Conservation (phyloP, 2,113 vertebrate species). For the Microcebus ravelobensis region DNA sequence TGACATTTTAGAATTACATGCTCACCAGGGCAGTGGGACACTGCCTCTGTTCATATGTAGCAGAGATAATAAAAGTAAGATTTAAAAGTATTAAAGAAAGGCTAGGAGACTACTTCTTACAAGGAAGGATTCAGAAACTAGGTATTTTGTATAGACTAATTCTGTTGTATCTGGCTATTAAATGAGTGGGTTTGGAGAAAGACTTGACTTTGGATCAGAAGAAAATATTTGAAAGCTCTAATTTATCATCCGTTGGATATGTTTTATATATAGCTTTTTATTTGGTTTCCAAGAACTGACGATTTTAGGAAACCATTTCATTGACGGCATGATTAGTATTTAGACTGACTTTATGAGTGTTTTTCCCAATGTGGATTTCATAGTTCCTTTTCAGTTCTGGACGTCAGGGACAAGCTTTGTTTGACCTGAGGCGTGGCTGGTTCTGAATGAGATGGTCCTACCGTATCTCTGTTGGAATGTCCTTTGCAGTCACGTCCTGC, state of each 20-base stretch:
- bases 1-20: background rate
- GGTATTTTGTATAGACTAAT: background rate
- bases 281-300: background rate
- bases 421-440: background rate
- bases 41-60: background rate
- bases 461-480: background rate
- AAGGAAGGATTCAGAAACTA: background rate
- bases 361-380: background rate
- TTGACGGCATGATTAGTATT: background rate
- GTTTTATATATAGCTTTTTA: background rate
- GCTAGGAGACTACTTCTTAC: background rate
- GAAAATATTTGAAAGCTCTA: background rate
- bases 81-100: background rate
- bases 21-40: background rate
- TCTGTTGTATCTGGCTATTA: background rate
- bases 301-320: background rate
- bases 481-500: constrained; percentile 45
- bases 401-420: background rate
- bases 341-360: background rate
- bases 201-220: background rate
- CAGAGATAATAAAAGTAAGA: constrained; percentile 8
- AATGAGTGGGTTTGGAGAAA: background rate
- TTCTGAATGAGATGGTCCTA: background rate
- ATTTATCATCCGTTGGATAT: background rate
- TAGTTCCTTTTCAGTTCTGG: background rate